These are phyloP conservation scores for Eublepharis macularius DNA, from an alignment of 2,113 vertebrate genomes.

Conservation along the genomic window DNA sequence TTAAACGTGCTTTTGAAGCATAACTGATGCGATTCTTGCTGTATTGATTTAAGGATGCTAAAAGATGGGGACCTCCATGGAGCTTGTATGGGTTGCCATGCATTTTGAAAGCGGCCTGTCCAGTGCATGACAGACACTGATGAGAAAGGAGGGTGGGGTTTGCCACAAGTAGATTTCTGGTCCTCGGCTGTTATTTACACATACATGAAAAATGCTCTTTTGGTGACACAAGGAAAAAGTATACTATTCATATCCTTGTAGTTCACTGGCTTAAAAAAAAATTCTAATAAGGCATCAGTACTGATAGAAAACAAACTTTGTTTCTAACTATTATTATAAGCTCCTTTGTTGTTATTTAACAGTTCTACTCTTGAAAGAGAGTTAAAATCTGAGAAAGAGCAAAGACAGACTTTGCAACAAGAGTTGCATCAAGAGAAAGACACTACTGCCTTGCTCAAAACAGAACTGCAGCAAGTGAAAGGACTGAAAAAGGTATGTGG, in stretches of 20 bases:
- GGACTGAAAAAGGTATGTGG: constrained; percentile 83
- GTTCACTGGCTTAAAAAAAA: not conserved
- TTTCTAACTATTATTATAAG: not conserved
- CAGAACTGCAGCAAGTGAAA: constrained; percentile 91
- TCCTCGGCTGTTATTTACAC: not conserved
- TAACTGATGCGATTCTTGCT: too few relatives aligned
- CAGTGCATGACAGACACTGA: too few relatives aligned
- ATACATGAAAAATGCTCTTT: not conserved
- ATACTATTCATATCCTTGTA: not conserved
- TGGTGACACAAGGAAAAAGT: not conserved
- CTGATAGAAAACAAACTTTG: not conserved
- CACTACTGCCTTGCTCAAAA: constrained; percentile 83
- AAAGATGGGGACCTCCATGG: too few relatives aligned
- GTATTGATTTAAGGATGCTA: too few relatives aligned
- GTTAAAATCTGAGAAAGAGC: constrained; percentile 88
- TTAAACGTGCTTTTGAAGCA: too few relatives aligned
- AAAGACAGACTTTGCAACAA: constrained; percentile 87
- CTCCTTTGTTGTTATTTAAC: constrained; percentile 23
- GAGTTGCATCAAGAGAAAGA: constrained; percentile 90
- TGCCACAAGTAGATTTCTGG: not conserved
- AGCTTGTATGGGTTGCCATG: too few relatives aligned
- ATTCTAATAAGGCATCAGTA: not conserved
- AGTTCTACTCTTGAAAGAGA: constrained; percentile 90
- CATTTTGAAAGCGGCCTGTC: too few relatives aligned
- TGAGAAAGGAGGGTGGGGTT: too few relatives aligned